phyloP scores from a whole-genome alignment of 2,797 vertebrate species.

The Phaenicophaeus curvirostris region DNA sequence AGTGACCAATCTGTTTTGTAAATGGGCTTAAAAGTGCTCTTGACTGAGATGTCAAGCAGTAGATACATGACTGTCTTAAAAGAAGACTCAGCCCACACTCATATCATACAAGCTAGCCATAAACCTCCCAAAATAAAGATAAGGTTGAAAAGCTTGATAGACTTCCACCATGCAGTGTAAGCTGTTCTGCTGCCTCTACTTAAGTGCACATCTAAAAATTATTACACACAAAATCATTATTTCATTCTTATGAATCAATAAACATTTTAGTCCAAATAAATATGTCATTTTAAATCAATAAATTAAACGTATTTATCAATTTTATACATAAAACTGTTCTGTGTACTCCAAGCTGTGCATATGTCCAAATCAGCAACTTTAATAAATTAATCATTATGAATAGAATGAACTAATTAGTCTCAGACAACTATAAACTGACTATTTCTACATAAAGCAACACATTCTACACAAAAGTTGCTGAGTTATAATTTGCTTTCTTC shows the following conservation, averaged over 20 bases:
- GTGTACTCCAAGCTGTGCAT: background rate
- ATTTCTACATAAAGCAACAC: background rate
- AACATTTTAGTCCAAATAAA: slow-evolving; percentile 24
- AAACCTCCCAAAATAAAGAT: background rate
- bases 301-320: slow-evolving; percentile 47
- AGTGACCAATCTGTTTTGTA: background rate
- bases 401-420: background rate
- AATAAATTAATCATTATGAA: slow-evolving; percentile 7
- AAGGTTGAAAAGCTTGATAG: background rate
- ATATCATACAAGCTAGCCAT: slow-evolving; percentile 4
- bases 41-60: background rate
- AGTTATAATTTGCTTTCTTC: background rate
- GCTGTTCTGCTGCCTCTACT: background rate
- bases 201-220: slow-evolving; percentile 3
- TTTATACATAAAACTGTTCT: slow-evolving; percentile 3
- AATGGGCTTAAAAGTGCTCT: background rate
- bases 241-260: slow-evolving; percentile 25
- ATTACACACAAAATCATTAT: slow-evolving; percentile 46
- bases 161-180: background rate
- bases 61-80: background rate
- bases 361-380: slow-evolving; percentile 5
- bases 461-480: background rate
- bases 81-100: background rate
- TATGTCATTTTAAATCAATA: slow-evolving; percentile 34
- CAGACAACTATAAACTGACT: background rate